Base-by-base conservation (phyloP, 2,113 vertebrate species). In the Cyprinodon brontotheroides region DNA sequence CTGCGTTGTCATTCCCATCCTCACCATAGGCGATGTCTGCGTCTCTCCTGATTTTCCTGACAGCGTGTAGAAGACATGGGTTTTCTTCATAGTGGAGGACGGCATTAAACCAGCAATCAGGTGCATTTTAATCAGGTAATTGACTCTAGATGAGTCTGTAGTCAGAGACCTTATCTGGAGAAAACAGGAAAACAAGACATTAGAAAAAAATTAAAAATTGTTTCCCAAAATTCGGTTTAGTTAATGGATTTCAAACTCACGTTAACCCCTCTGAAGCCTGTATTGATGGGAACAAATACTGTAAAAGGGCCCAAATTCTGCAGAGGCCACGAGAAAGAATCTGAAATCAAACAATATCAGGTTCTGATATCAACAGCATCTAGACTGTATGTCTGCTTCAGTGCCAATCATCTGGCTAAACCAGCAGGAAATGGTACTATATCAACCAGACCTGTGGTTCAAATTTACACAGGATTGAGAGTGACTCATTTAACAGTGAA, bases 301-400 rank as follows among this genome's bases (percentile, higher is more conserved):
- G 98, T 98, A 90, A 98, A 98, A 0, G 96, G 97, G 83, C 97
- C 97, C 75, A 96, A 82, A 39, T 92, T 92, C 73, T 91, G 93
- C 64, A 99, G 85, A 0, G 91, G 93, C 96, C 96, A 98, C 11
- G 93, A 93, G 4, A 97, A 91, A 66, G 93, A 92, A 74, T 87
- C 97, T 99, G 80, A 71, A 50, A 83, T 29, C 29, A 22, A 5
- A 70, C 37, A 57, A 20, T 20, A 57, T 9, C 41, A 41, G 41
- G 4, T 41, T 15, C 50, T 9, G 50, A 57, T 1, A n/a, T 41
- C 5, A 41, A 41, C 41, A 41, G 41, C 41, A 9, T 41, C 41
- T 9, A 41, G 41, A 41, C 4, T 41, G 5, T 41, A 4, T 29
- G 29, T 57, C 50, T 57, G 50, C 9, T 9, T 57, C 50, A n/a